Evolutionary conservation across 2,888 invertebrate species (phyloP).

Genomic region (Pristionchus arcanus): DNA sequence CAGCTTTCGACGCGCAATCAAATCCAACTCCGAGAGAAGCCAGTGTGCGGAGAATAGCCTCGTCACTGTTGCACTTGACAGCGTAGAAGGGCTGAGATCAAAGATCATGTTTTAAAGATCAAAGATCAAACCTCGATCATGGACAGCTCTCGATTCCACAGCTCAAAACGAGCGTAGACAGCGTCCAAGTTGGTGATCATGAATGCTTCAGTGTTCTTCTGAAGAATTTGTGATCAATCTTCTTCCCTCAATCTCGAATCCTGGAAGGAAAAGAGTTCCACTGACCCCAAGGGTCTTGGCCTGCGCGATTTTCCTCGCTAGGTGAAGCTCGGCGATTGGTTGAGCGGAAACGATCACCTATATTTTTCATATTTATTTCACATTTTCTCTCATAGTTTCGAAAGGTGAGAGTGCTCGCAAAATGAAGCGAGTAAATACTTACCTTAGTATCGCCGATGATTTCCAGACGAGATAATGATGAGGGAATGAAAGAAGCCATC

Average conservation of each 20-base stretch:
- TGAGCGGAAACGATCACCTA: conserved; percentile 54
- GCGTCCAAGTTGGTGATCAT: conserved; percentile 68
- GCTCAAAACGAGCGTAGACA: conserved; percentile 63
- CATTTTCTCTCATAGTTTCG: too few species aligned
- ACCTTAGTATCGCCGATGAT: conserved; percentile 63
- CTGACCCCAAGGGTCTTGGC: conserved; percentile 24
- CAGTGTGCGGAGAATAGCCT: neutral
- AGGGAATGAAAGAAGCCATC: neutral
- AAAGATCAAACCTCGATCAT: conserved; percentile 65
- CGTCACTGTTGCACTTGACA: conserved; percentile 3
- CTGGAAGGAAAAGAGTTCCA: too few species aligned
- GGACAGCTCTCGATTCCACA: conserved; percentile 88
- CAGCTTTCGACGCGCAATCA: neutral
- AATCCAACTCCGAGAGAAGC: neutral
- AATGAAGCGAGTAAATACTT: too few species aligned
- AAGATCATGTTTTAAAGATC: too few species aligned
- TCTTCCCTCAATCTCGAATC: neutral
- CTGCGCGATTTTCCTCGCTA: conserved; percentile 16
- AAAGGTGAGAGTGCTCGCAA: too few species aligned
- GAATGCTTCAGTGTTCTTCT: conserved; percentile 72
- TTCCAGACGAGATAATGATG: conserved; percentile 63
- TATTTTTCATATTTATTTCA: too few species aligned
- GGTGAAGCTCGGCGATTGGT: neutral
- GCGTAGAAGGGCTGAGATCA: conserved; percentile 37
- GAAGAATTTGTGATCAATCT: neutral